Evolutionary conservation across 2,113 vertebrate species (phyloP).

Genomic region (Bothrops jararaca): DNA sequence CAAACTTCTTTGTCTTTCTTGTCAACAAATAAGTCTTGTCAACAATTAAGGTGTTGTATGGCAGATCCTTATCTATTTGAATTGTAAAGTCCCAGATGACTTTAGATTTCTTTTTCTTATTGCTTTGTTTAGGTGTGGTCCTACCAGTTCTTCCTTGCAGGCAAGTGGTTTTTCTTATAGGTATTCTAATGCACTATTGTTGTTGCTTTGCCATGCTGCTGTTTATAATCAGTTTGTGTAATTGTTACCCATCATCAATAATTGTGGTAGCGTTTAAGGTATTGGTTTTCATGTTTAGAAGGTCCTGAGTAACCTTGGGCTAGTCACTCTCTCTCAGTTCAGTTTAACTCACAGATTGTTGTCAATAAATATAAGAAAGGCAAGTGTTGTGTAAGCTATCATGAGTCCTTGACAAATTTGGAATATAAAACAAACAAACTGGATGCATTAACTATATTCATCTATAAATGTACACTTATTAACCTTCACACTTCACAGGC

Average conservation of each 20-base stretch:
- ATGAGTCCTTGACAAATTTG: background rate
- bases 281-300: background rate
- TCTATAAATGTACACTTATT: constrained; percentile 1
- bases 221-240: background rate
- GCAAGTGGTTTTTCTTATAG: no score
- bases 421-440: background rate
- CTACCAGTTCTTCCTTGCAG: background rate
- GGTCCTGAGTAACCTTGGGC: background rate
- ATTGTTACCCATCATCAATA: background rate
- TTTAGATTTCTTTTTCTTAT: no score
- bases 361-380: background rate
- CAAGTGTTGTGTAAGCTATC: background rate
- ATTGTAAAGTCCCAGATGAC: no score
- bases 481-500: background rate
- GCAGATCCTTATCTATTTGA: no score
- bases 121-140: background rate
- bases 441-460: background rate
- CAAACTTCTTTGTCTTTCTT: no score
- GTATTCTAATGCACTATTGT: background rate
- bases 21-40: no score
- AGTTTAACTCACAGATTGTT: background rate
- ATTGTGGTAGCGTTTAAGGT: background rate
- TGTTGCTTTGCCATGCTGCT: background rate
- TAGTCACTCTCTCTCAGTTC: background rate
- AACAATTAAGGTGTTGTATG: no score